These are phyloP conservation scores for Dipodomys ordii DNA, from an alignment of 2,113 vertebrate species.

Conservation along the genomic window DNA sequence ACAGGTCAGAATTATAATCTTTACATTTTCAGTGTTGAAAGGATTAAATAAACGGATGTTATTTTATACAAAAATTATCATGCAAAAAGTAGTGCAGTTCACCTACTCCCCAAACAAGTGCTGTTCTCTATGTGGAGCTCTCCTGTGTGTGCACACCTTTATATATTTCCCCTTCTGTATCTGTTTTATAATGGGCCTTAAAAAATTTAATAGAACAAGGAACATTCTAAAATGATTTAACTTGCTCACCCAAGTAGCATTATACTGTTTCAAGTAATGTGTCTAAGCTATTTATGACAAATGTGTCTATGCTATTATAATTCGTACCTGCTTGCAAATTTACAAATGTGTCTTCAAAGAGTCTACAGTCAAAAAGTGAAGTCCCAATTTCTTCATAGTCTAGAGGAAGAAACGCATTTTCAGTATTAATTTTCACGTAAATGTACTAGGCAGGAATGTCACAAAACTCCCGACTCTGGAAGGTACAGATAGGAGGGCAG, in stretches of 20 bases:
- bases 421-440: constrained; percentile 41
- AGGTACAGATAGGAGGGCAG: no score
- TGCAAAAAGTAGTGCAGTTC: no score
- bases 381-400: constrained; percentile 87
- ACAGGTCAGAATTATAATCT: neutral
- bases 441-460: neutral
- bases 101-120: no score
- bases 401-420: constrained; percentile 69
- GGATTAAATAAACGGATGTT: no score
- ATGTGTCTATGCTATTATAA: neutral
- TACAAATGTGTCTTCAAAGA: constrained; percentile 85
- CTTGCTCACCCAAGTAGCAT: neutral
- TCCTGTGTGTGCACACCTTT: neutral
- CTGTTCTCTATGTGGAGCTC: no score
- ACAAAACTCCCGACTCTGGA: no score
- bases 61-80: no score
- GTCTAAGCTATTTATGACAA: neutral
- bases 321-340: constrained; percentile 83
- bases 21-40: no score
- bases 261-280: constrained; percentile 20
- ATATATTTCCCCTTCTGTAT: neutral
- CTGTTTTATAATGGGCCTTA: no score
- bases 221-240: constrained; percentile 18
- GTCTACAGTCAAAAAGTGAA: constrained; percentile 85
- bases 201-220: neutral